phyloP scores from a whole-genome alignment of 2,797 vertebrate species.

The Pipistrellus kuhlii region DNA sequence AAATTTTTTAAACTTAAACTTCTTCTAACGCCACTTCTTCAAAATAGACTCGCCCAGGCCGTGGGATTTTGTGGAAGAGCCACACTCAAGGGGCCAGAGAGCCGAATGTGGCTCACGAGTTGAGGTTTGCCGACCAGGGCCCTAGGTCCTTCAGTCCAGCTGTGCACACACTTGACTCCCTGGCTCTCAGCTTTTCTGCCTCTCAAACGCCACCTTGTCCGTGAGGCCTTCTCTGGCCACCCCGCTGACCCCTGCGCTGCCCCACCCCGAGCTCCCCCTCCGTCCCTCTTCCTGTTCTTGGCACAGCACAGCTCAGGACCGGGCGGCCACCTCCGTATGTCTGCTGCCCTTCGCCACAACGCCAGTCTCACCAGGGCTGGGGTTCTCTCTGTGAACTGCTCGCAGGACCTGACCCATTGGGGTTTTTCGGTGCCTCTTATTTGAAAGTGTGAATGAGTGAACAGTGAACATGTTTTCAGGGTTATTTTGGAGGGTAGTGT shows the following conservation, averaged over 20 bases:
- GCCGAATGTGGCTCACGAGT: too few species aligned
- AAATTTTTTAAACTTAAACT: too few species aligned
- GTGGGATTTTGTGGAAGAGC: too few species aligned
- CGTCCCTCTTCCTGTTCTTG: not conserved
- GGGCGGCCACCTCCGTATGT: not conserved
- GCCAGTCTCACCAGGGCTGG: not conserved
- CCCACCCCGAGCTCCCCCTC: not conserved
- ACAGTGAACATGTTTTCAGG: not conserved
- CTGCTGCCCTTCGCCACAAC: not conserved
- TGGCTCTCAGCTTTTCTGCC: accelerated
- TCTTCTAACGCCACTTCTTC: too few species aligned
- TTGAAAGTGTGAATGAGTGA: not conserved
- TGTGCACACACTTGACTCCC: not conserved
- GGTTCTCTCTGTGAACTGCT: not conserved
- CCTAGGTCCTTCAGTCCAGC: not conserved
- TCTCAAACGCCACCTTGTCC: not conserved
- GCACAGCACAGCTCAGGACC: not conserved
- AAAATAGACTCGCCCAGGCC: too few species aligned
- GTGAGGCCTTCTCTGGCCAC: not conserved
- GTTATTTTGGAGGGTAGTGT: not conserved
- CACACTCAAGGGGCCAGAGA: too few species aligned
- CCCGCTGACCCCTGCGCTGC: not conserved
- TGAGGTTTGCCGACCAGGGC: too few species aligned
- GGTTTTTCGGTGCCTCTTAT: not conserved
- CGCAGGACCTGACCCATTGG: not conserved